Conservation (phyloP, 2,797 vertebrate genomes). For the Chelmon rostratus region DNA sequence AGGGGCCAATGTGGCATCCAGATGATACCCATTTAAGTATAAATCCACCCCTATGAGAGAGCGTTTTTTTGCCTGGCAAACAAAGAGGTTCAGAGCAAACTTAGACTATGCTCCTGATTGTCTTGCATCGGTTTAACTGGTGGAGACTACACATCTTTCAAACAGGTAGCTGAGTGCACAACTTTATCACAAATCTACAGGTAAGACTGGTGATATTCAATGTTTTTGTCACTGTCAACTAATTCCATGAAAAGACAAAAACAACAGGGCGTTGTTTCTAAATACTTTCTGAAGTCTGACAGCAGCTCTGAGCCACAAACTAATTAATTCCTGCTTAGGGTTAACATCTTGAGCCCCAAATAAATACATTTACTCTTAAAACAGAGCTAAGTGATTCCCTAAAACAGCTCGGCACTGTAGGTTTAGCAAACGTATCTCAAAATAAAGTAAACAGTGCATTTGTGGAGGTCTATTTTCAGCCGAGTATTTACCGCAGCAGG, state of each 20-base stretch:
- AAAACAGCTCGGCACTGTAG: not conserved
- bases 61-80: not conserved
- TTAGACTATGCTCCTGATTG: not conserved
- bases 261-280: not conserved
- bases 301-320: not conserved
- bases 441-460: not conserved
- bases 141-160: not conserved
- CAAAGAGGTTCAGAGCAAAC: constrained; percentile 7
- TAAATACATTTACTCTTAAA: not conserved
- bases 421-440: not conserved
- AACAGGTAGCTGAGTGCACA: not conserved
- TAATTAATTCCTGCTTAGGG: not conserved
- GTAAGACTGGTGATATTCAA: not conserved
- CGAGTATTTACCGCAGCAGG: not conserved
- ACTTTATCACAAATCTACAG: not conserved
- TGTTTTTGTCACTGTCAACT: not conserved
- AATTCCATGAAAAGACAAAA: not conserved
- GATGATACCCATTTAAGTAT: constrained; percentile 39
- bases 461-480: not conserved
- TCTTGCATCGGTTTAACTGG: not conserved
- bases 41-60: constrained; percentile 1
- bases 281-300: not conserved
- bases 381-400: not conserved
- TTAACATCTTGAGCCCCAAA: not conserved
- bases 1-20: constrained; percentile 49